Evolutionary conservation across 2,888 invertebrate species (phyloP), one percentile per base, ranked within the genome.

Genomic region (Drosophila formosana): DNA sequence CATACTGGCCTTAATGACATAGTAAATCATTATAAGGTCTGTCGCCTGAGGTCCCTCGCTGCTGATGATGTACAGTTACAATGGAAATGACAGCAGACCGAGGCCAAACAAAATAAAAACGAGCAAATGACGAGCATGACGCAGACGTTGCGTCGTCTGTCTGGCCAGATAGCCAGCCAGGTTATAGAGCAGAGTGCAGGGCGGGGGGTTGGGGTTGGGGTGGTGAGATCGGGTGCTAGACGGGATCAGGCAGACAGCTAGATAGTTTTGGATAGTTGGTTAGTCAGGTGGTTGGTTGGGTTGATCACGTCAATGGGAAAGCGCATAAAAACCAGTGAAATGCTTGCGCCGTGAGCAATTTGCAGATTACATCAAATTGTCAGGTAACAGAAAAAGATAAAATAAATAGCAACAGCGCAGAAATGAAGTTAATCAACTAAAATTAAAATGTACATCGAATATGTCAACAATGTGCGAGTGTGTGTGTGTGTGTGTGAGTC

Each of bases 371-470:
- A 67, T 64, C 46, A 57, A 62, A 77, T 58, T 50, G 66, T 45
- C 68, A 82, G 75, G 64, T 67, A 64, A 4, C 13, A 37, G 30
- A 39, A 39, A 45, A 52, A 75, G 53, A 51, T 60, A 70, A 77
- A 66, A 66, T 66, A 80, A 69, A 74, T 61, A 53, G 45, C 23
- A 58, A 32, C 39, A 61, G 4, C n/a, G 3, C 39, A 13, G 13
- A 67, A 72, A 70, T 67, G 55, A 64, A 83, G 75, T 83, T 86
- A 86, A 88, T 88, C 86, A 88, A 88, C 73, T 75, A 60, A 76
- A 88, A 87, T 82, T 81, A 81, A 82, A 82, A 82, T 87, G 88
- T 87, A 78, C 82, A 75, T 49, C 57, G 65, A 80, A 80, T 73
- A 82, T 85, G 89, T 79, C 88, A 89, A 75, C 82, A 72, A 70